Conservation (phyloP, 2,113 vertebrate genomes). For the Salvator merianae region DNA sequence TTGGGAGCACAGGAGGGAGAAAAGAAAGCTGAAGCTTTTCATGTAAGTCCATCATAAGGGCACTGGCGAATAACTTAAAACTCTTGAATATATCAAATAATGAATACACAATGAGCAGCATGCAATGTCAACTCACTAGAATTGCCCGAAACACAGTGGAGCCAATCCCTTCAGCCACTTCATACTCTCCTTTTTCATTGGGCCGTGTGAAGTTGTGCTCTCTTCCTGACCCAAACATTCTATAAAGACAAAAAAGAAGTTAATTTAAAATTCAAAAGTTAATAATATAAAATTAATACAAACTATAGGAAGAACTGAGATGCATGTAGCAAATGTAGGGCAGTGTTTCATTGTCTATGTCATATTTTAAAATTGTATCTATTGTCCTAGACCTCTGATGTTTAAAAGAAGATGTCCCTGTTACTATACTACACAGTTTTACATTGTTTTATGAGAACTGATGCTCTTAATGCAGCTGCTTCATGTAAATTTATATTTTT, state of each 20-base stretch:
- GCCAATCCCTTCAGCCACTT: slow-evolving; percentile 97
- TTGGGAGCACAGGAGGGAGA: too few relatives aligned
- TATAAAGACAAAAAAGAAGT: slow-evolving; percentile 46
- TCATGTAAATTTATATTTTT: neutral
- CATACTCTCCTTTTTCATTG: slow-evolving; percentile 97
- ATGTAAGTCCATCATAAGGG: too few relatives aligned
- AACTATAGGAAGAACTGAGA: neutral
- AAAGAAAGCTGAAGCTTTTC: too few relatives aligned
- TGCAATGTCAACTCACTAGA: slow-evolving; percentile 81
- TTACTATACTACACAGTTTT: too few relatives aligned
- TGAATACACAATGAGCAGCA: neutral
- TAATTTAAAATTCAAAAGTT: neutral
- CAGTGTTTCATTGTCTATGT: neutral
- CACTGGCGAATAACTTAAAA: neutral
- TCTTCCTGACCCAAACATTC: slow-evolving; percentile 99
- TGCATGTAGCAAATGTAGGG: neutral
- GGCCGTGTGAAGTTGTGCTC: slow-evolving; percentile 98
- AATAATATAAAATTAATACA: neutral
- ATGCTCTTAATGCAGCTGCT: too few relatives aligned
- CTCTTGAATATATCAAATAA: neutral
- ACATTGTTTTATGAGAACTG: too few relatives aligned
- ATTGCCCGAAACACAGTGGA: slow-evolving; percentile 98
- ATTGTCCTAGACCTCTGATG: too few relatives aligned
- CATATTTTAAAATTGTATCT: too few relatives aligned
- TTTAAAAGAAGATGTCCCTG: too few relatives aligned